Evolutionary conservation across 2,888 invertebrate genomes (phyloP).

Genomic region (Napeogenes sylphis): DNA sequence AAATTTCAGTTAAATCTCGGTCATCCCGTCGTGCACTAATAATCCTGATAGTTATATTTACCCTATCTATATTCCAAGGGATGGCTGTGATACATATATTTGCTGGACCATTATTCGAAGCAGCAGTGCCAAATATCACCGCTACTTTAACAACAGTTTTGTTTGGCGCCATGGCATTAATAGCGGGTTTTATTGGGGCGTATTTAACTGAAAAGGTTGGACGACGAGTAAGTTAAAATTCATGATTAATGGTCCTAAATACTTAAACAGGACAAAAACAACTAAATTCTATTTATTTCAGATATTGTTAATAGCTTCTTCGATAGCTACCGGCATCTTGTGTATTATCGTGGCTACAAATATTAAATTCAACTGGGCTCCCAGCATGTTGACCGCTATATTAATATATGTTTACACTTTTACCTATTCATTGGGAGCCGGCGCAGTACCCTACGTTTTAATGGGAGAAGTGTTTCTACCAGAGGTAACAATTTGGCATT

Average conservation of each 20-base stretch:
- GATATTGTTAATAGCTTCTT: slow-evolving; percentile 47
- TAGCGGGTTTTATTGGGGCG: slow-evolving; percentile 10
- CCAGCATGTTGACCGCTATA: slow-evolving; percentile 46
- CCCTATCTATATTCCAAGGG: slow-evolving; percentile 53
- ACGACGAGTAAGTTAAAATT: slow-evolving; percentile 17
- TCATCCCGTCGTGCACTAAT: slow-evolving; percentile 43
- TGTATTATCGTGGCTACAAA: slow-evolving; percentile 51
- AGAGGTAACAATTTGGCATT: slow-evolving; percentile 39
- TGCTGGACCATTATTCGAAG: slow-evolving; percentile 52
- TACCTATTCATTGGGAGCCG: slow-evolving; percentile 47
- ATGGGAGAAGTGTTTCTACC: slow-evolving; percentile 53
- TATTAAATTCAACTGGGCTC: slow-evolving; percentile 53
- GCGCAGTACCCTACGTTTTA: slow-evolving; percentile 52
- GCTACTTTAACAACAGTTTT: slow-evolving; percentile 20
- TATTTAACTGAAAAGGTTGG: slow-evolving; percentile 20
- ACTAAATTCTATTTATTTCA: slow-evolving; percentile 30
- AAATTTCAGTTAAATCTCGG: not conserved
- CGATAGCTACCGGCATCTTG: slow-evolving; percentile 38
- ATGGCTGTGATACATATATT: slow-evolving; percentile 55
- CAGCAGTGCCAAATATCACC: slow-evolving; percentile 26
- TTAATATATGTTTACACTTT: slow-evolving; percentile 46
- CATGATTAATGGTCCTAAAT: not conserved
- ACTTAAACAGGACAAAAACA: not conserved
- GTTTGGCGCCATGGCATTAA: slow-evolving; percentile 10
- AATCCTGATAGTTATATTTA: slow-evolving; percentile 40